Conservation (phyloP, 2,113 vertebrate species). For the Coregonus clupeaformis region DNA sequence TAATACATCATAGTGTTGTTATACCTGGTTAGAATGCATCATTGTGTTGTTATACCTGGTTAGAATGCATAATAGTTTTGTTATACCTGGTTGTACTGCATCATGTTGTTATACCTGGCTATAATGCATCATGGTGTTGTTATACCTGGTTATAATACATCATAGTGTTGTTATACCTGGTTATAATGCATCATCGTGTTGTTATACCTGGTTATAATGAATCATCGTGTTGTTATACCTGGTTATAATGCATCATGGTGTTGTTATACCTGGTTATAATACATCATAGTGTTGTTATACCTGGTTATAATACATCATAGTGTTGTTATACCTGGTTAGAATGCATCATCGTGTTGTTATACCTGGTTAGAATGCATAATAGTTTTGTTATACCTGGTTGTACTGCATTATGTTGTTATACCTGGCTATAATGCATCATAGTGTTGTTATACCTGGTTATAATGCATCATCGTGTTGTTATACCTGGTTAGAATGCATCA, state of each 20-base stretch:
- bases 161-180: conserved; percentile 58
- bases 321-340: background rate
- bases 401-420: background rate
- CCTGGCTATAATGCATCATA: background rate
- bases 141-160: background rate
- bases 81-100: too few relatives aligned
- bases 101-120: background rate
- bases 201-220: background rate
- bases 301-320: too few relatives aligned
- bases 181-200: conserved; percentile 77
- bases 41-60: background rate
- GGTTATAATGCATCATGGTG: background rate
- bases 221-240: background rate
- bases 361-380: conserved; percentile 83
- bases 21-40: background rate
- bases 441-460: conserved; percentile 44
- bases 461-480: background rate
- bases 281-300: too few relatives aligned
- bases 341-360: background rate
- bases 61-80: too few relatives aligned
- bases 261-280: too few relatives aligned
- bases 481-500: background rate
- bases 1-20: background rate
- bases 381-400: background rate
- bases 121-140: too few relatives aligned